Base-by-base conservation (phyloP, 1,140 invertebrate genomes). In the Fopius arisanus region DNA sequence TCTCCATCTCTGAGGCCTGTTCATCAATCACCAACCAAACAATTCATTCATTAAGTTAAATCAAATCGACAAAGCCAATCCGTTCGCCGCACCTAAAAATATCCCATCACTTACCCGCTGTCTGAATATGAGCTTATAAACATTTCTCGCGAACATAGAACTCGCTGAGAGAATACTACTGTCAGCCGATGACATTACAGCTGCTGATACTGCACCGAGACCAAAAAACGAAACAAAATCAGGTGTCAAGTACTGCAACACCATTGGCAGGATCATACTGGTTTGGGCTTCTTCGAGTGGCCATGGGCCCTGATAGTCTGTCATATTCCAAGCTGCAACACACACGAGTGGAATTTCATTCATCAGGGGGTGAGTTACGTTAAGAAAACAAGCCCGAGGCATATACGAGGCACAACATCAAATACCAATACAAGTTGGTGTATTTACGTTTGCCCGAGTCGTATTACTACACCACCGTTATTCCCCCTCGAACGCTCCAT, bases 181-280 rank as follows among this genome's bases (percentile, higher is more conserved):
- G 86, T 99, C 98, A 0, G 97, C 97, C 2, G 97, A 99, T 29
- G 97, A 98, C 97, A 99, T 98, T 28, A 98, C 97, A 10, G 97
- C 97, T 2, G 97, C 97, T 0, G 97, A 98, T 3, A 99, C 96
- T n/a, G 98, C 97, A 0, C 98, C 98, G 72, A 99, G 90, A 0
- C 97, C 98, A 82, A 99, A 95, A 89, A 99, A 99, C 2, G 97
- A 96, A 2, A 99, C 95, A 88, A 95, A 96, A 82, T 93, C 91
- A 0, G 97, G 98, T 3, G 97, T 98, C 4, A 99, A 89, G 81
- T 98, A 96, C 85, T 99, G 97, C 78, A 99, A 90, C 9, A 99
- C 97, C 92, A 99, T 93, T 4, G 98, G 98, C 59, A 99, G 88
- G 71, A 99, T 97, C 93, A 98, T 95, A 79, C 96, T 96, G 1